Evolutionary conservation across 2,888 invertebrate species (phyloP), one percentile per base, ranked within the genome.

Genomic region (Caenorhabditis sinica): DNA sequence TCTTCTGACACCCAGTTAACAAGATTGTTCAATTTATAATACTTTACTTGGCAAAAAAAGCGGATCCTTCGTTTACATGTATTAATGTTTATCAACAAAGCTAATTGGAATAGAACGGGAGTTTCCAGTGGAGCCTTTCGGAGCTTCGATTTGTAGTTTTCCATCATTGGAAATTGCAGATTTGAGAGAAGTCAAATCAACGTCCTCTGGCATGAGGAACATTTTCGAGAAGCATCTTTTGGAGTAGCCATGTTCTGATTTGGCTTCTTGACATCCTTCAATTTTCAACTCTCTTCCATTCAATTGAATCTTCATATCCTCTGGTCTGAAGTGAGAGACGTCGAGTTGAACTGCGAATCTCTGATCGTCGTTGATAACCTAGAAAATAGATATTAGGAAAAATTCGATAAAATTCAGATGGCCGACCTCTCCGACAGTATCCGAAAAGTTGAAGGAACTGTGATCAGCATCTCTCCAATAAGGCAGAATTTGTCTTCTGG

Each of bases 271-370:
- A 8, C n/a, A 25, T 56, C 77, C 77, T 69, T 77, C 60, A 23
- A 77, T 69, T 36, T 30, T 77, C 49, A 77, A 30, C 28, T 77
- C 51, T 43, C 79, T 43, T 71, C 79, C 79, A 20, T 79, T 30
- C 45, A 79, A 43, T 43, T 71, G 5, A 36, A 77, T 63, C 20
- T 77, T 77, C 36, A 77, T 9, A 1, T 77, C 69, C 25, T 77
- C 77, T 36, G 77, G 77, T 58, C 60, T 77, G 53, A 69, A 77
- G n/a, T 71, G 68, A n/a, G 77, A 77, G 25, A 77, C 69, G 25
- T 77, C 69, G n/a, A 74, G 40, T 53, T 74, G 63, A 40, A 74
- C 40, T 0, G 74, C 36, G 30, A 65, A 74, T 53, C 63, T 74
- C 6, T 23, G n/a, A 0, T 63, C 74, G 36, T 74, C 65, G 30